Percentiles rank a stretch among this genome's conserved stretches.
phyloP scores from a whole-genome alignment of 2,888 invertebrate genomes.

The Hemaris fuciformis region DNA sequence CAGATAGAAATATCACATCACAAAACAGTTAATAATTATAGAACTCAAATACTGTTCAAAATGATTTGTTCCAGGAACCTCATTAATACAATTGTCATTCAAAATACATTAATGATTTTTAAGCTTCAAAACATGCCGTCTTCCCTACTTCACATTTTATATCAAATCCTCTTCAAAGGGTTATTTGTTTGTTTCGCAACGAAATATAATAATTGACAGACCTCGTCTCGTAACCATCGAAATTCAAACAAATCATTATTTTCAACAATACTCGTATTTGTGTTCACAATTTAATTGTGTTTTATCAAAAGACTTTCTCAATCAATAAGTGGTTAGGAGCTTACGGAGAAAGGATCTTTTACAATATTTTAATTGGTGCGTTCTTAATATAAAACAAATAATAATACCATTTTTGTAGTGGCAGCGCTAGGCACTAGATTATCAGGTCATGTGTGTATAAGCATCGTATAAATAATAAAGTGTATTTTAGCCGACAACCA shows the following conservation, averaged over 20 bases:
- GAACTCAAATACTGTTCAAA: no score
- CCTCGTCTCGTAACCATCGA: constrained; percentile 7
- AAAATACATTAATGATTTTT: no score
- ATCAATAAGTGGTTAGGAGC: not conserved
- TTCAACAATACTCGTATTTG: constrained; percentile 22
- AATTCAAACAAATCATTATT: constrained; percentile 25
- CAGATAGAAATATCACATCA: no score
- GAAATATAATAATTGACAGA: constrained; percentile 29
- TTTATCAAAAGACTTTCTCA: constrained; percentile 26
- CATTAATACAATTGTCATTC: no score
- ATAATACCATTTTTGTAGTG: not conserved
- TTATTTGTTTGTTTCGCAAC: constrained; percentile 4
- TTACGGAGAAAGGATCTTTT: constrained; percentile 9
- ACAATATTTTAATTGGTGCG: not conserved
- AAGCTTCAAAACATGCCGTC: not conserved
- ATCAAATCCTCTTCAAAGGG: not conserved
- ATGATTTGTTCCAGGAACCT: no score
- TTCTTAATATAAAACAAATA: not conserved
- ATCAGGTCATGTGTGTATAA: no score
- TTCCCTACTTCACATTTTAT: not conserved
- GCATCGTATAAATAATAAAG: no score
- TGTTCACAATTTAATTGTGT: constrained; percentile 27
- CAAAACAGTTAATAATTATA: no score
- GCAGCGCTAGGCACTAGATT: no score
- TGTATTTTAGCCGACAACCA: no score